A percentile compares a stretch with the other conserved stretches of the same genome.
Evolutionary conservation across 2,888 invertebrate species (phyloP).

Genomic region (Athetis lepigone): DNA sequence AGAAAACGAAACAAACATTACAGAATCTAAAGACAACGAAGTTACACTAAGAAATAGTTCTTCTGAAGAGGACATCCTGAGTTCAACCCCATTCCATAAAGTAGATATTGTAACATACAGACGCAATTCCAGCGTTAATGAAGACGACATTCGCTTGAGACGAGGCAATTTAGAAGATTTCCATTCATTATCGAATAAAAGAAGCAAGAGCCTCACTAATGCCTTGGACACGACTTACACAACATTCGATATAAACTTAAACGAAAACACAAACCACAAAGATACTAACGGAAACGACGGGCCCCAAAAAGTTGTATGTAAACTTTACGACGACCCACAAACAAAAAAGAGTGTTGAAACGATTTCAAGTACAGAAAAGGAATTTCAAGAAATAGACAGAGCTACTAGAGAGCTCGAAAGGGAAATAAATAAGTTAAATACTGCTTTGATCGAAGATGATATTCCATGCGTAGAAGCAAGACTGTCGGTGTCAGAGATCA

Average conservation of each 20-base stretch:
- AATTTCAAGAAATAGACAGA: slow-evolving; percentile 87
- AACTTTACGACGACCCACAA: slow-evolving; percentile 78
- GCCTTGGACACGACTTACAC: slow-evolving; percentile 76
- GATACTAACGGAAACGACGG: slow-evolving; percentile 82
- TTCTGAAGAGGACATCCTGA: slow-evolving; percentile 78
- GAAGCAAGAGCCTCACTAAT: slow-evolving; percentile 85
- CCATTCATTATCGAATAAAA: slow-evolving; percentile 79
- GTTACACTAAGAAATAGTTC: slow-evolving; percentile 64
- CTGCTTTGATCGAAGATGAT: slow-evolving; percentile 85
- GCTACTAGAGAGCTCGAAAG: slow-evolving; percentile 85
- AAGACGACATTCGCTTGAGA: slow-evolving; percentile 83
- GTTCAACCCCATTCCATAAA: slow-evolving; percentile 80
- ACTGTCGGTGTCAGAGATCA: slow-evolving; percentile 86
- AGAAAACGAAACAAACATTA: slow-evolving; percentile 48
- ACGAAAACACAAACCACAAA: slow-evolving; percentile 72
- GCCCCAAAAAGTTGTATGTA: slow-evolving; percentile 85
- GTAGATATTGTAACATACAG: slow-evolving; percentile 84
- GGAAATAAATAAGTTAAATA: slow-evolving; percentile 86
- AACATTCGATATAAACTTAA: slow-evolving; percentile 84
- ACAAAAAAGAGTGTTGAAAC: slow-evolving; percentile 85
- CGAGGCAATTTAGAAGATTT: slow-evolving; percentile 87
- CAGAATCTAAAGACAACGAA: slow-evolving; percentile 54
- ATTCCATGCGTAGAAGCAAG: slow-evolving; percentile 74
- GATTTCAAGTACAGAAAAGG: slow-evolving; percentile 86
- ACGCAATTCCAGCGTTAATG: slow-evolving; percentile 87